These are phyloP conservation scores for Pissodes strobi DNA, from an alignment of 1,140 invertebrate genomes.

Conservation along the genomic window DNA sequence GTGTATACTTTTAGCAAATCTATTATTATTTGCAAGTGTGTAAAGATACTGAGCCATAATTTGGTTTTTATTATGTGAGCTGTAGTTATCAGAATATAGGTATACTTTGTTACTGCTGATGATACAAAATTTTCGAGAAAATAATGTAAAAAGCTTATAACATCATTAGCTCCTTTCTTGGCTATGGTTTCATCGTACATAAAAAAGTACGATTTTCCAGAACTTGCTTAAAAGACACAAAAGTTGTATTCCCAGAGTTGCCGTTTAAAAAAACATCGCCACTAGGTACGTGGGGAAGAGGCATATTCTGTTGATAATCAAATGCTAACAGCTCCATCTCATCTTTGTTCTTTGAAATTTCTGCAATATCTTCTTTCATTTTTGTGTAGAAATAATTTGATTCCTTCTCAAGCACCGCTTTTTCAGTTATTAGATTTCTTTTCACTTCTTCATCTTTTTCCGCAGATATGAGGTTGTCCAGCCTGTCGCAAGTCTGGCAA, in stretches of 20 bases:
- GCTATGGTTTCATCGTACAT: too few relatives aligned
- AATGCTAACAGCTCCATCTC: too few relatives aligned
- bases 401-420: slow-evolving; percentile 9
- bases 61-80: slow-evolving; percentile 36
- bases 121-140: too few relatives aligned
- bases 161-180: too few relatives aligned
- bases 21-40: slow-evolving; percentile 20
- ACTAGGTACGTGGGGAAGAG: too few relatives aligned
- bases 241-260: too few relatives aligned
- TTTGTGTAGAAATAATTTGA: too few relatives aligned
- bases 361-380: slow-evolving; percentile 32
- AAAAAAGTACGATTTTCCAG: too few relatives aligned
- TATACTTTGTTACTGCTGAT: slow-evolving; percentile 29
- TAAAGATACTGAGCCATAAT: too few relatives aligned
- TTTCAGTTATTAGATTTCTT: background rate
- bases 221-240: slow-evolving; percentile 13
- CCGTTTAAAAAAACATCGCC: slow-evolving; percentile 32
- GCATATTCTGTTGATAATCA: too few relatives aligned
- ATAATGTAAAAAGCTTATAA: too few relatives aligned
- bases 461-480: slow-evolving; percentile 30
- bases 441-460: slow-evolving; percentile 4
- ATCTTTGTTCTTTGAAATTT: slow-evolving; percentile 21
- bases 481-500: slow-evolving; percentile 31
- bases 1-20: too few relatives aligned
- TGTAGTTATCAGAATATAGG: slow-evolving; percentile 32